Evolutionary conservation across 2,113 vertebrate species (phyloP).

Genomic region (Microcebus griseorufus): DNA sequence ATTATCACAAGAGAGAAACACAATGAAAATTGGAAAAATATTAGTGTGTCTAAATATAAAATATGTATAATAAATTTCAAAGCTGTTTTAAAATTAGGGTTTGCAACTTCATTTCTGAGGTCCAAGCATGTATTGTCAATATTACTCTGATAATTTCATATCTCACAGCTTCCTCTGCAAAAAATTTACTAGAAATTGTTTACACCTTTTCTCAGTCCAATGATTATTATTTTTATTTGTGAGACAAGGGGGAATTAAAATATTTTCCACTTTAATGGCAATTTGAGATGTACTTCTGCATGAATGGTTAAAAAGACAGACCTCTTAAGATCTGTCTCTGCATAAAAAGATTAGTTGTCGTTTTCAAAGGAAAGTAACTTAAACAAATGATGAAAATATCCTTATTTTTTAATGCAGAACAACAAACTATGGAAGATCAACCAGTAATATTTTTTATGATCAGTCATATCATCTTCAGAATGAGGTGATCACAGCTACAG

Average conservation of each 20-base stretch:
- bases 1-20: background rate
- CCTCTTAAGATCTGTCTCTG: background rate
- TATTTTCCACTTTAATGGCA: background rate
- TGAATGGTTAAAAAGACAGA: conserved; percentile 14
- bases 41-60: background rate
- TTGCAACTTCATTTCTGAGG: conserved; percentile 18
- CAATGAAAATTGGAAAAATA: background rate
- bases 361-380: conserved; percentile 21
- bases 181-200: background rate
- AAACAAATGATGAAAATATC: background rate
- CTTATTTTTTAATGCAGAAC: background rate
- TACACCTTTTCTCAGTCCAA: background rate
- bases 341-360: background rate
- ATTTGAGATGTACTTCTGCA: conserved; percentile 2
- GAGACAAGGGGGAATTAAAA: background rate
- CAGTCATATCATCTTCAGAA: background rate
- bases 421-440: background rate
- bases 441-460: background rate
- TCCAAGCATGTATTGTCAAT: background rate
- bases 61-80: background rate
- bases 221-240: conserved; percentile 49
- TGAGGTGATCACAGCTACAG: background rate
- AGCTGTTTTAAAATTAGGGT: background rate
- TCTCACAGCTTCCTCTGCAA: background rate
- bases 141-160: background rate